Evolutionary conservation across 2,888 invertebrate genomes (phyloP).

Genomic region (Pimpla rufipes): DNA sequence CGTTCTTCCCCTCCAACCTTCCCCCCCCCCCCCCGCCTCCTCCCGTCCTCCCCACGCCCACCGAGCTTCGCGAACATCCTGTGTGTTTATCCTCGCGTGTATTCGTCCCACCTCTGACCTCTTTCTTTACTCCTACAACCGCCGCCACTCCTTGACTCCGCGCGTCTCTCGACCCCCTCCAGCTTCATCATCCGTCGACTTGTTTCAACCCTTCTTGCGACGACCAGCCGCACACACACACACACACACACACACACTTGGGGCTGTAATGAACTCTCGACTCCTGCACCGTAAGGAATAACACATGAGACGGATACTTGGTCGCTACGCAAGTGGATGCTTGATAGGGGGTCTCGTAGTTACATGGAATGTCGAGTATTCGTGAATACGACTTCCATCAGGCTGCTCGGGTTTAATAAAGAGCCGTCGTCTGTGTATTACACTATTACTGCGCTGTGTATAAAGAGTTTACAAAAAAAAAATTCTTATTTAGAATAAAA

Average conservation of each 20-base stretch:
- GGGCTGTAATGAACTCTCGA: constrained; percentile 53
- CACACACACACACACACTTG: too few species aligned
- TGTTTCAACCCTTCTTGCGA: constrained; percentile 49
- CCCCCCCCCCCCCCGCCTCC: too few species aligned
- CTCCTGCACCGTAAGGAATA: constrained; percentile 20
- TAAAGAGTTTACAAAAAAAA: too few species aligned
- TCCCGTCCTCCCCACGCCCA: too few species aligned
- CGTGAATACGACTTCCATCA: neutral
- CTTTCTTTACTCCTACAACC: constrained; percentile 46
- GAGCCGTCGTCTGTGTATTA: neutral
- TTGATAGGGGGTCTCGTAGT: constrained; percentile 24
- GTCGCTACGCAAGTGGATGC: neutral
- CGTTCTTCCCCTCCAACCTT: constrained; percentile 10
- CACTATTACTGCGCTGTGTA: too few species aligned
- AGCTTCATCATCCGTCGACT: constrained; percentile 58
- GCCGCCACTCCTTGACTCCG: constrained; percentile 31
- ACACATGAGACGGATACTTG: constrained; percentile 26
- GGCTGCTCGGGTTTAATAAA: neutral
- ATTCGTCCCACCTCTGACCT: constrained; percentile 55
- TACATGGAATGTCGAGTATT: constrained; percentile 16
- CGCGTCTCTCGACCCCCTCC: constrained; percentile 3
- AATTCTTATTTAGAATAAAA: too few species aligned
- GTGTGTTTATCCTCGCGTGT: constrained; percentile 52
- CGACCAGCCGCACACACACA: constrained; percentile 40
- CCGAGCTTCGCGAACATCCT: constrained; percentile 45